Percentiles rank a stretch among this genome's conserved stretches.
These are phyloP conservation scores for Meleagris gallopavo DNA, from an alignment of 2,113 vertebrate species.

Conservation along the genomic window DNA sequence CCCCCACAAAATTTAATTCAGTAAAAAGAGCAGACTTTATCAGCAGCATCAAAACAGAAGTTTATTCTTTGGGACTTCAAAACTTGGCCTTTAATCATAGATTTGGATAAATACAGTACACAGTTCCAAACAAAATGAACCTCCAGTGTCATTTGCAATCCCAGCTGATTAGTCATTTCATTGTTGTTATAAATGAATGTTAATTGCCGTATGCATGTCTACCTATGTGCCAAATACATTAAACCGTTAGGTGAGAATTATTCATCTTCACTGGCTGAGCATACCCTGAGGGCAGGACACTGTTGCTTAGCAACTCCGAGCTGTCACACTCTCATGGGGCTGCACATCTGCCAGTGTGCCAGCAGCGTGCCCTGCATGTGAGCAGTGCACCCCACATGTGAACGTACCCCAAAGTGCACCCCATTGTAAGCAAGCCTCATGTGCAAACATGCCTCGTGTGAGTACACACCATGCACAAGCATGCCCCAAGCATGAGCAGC, in stretches of 20 bases:
- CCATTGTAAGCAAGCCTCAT: rapidly evolving
- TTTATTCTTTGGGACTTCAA: constrained; percentile 4
- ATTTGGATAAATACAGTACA: not conserved
- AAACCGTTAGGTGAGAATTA: not conserved
- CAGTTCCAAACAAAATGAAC: not conserved
- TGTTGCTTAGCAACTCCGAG: not conserved
- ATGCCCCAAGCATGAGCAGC: not conserved
- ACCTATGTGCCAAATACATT: not conserved
- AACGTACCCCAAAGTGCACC: not conserved
- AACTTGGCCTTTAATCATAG: constrained; percentile 32
- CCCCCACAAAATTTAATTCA: not conserved
- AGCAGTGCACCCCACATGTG: rapidly evolving
- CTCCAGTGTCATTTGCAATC: not conserved
- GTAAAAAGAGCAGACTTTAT: not conserved
- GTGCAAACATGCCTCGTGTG: not conserved
- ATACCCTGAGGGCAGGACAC: not conserved
- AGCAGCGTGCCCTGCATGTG: not conserved
- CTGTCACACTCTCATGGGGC: rapidly evolving
- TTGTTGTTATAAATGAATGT: constrained; percentile 7
- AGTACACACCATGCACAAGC: not conserved
- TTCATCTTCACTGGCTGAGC: not conserved
- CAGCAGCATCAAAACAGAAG: not conserved
- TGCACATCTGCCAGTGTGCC: not conserved
- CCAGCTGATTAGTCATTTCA: constrained; percentile 34
- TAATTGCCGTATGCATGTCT: not conserved